Conservation (phyloP, 2,113 vertebrate genomes). For the Rhinopomastus cyanomelas region DNA sequence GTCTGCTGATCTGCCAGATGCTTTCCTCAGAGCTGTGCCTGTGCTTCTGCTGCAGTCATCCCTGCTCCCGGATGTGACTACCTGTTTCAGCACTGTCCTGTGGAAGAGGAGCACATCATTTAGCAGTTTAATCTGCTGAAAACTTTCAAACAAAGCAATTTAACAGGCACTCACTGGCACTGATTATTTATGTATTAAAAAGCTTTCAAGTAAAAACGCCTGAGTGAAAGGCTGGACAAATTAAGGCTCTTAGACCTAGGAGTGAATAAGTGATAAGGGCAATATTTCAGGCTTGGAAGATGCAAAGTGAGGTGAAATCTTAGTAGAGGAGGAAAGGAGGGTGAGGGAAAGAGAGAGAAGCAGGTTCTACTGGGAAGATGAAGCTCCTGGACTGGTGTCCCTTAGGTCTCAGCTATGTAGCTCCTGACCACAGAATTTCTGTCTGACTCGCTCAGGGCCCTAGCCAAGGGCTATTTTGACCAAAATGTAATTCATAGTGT, state of each 20-base stretch:
- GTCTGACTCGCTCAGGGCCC: background rate
- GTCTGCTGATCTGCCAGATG: background rate
- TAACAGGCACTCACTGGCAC: background rate
- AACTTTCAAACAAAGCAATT: constrained; percentile 19
- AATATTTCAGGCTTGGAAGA: background rate
- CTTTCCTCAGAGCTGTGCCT: background rate
- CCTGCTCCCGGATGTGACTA: background rate
- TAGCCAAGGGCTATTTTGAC: background rate
- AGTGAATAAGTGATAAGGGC: background rate
- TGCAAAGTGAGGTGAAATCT: background rate
- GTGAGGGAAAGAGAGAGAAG: background rate
- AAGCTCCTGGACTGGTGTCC: background rate
- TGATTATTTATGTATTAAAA: background rate
- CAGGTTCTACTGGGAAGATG: background rate
- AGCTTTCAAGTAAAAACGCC: background rate
- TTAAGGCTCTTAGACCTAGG: background rate
- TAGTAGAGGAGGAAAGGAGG: background rate
- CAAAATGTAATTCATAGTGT: background rate
- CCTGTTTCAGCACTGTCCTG: background rate
- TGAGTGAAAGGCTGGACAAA: background rate
- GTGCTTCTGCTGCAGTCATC: background rate
- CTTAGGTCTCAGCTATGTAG: background rate
- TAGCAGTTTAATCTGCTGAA: constrained; percentile 43
- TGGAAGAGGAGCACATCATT: background rate
- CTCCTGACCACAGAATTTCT: background rate